Percentiles rank a stretch among this genome's conserved stretches.
Conservation (phyloP, 1,140 invertebrate genomes). For the Brachystomella parvula region DNA sequence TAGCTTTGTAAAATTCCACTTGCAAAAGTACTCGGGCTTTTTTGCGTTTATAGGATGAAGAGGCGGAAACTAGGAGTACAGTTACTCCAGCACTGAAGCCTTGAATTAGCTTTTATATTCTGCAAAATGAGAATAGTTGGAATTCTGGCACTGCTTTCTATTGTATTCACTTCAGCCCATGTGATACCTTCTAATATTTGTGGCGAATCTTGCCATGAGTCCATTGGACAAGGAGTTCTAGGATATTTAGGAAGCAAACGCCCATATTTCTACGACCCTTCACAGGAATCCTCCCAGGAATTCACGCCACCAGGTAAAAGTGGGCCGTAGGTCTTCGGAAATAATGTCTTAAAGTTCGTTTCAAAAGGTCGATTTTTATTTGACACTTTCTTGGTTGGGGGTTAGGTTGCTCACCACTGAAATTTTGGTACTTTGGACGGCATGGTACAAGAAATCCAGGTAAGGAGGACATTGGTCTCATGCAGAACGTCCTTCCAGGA, state of each 20-base stretch:
- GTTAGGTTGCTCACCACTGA: background rate
- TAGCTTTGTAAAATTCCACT: no score
- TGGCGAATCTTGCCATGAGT: background rate
- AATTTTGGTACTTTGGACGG: conserved; percentile 14
- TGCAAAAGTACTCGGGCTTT: no score
- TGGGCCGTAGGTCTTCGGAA: background rate
- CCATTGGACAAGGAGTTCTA: background rate
- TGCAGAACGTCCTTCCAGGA: background rate
- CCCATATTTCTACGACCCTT: background rate
- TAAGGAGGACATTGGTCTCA: conserved; percentile 5
- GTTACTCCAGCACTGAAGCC: no score
- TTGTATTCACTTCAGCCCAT: no score
- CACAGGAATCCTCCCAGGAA: background rate
- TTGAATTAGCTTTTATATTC: no score
- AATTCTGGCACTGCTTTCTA: no score
- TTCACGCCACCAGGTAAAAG: background rate
- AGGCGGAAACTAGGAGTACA: no score
- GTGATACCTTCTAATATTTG: no score
- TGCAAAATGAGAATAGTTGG: no score
- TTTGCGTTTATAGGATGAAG: no score
- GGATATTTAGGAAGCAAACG: background rate
- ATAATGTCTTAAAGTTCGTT: no score
- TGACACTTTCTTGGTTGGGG: background rate
- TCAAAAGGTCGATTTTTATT: background rate
- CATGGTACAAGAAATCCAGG: conserved; percentile 17